phyloP scores from a whole-genome alignment of 2,113 vertebrate genomes.

The Nestor notabilis region DNA sequence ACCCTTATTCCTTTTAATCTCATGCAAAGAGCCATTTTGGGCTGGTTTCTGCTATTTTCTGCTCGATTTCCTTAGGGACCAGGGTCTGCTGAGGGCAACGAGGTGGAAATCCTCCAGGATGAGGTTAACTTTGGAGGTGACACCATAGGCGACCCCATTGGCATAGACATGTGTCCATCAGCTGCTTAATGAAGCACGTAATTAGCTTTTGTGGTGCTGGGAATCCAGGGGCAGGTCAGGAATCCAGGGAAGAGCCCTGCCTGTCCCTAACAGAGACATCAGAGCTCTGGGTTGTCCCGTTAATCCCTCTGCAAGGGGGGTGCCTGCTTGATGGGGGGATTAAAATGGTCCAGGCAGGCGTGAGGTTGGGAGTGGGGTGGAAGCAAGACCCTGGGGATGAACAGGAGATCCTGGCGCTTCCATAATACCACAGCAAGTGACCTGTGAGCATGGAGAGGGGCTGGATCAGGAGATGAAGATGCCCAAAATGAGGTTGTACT shows the following conservation, averaged over 20 bases:
- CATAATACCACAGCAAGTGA: rapidly evolving
- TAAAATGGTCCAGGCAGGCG: rapidly evolving
- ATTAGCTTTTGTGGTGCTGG: background rate
- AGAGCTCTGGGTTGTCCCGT: background rate
- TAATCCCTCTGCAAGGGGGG: background rate
- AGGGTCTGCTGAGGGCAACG: rapidly evolving
- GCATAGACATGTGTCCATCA: background rate
- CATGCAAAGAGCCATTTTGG: background rate
- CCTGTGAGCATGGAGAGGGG: rapidly evolving
- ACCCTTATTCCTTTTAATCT: background rate
- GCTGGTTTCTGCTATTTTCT: background rate
- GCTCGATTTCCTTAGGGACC: background rate
- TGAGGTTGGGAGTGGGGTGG: rapidly evolving
- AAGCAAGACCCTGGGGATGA: background rate
- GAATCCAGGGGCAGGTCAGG: background rate
- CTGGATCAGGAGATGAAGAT: background rate
- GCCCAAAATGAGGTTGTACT: background rate
- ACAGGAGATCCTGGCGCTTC: rapidly evolving
- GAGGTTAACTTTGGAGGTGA: background rate
- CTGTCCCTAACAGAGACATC: constrained; percentile 18
- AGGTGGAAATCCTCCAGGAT: background rate
- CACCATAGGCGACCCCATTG: background rate
- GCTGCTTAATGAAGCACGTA: background rate
- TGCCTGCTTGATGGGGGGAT: background rate
- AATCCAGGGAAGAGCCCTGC: background rate